Conservation (phyloP, 2,113 vertebrate genomes). For the Pangasianodon hypophthalmus region DNA sequence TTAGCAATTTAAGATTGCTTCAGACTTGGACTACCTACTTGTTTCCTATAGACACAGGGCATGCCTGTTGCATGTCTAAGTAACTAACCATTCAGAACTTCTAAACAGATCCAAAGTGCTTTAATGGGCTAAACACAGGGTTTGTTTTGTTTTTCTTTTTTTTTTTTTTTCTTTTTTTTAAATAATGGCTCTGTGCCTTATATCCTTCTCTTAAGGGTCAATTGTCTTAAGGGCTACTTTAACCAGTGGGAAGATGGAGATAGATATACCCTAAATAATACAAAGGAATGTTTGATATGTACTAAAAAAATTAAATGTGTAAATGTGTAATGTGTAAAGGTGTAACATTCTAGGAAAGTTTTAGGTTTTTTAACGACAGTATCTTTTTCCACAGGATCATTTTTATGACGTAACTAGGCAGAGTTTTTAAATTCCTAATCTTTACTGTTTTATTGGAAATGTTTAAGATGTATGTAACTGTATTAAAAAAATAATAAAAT, state of each 20-base stretch:
- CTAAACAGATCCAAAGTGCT: constrained; percentile 11
- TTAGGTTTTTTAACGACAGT: constrained; percentile 33
- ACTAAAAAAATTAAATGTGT: constrained; percentile 21
- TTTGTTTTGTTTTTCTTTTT: not conserved
- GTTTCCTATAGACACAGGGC: not conserved
- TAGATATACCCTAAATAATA: constrained; percentile 32
- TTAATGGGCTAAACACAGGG: not conserved
- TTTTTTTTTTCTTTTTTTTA: not conserved
- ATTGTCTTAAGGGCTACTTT: constrained; percentile 35
- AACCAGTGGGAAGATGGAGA: not conserved
- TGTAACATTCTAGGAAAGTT: constrained; percentile 14
- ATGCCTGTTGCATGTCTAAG: not conserved
- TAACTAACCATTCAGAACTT: not conserved
- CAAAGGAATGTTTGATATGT: constrained; percentile 12
- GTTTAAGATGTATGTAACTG: not conserved
- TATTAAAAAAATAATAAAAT: constrained; percentile 41
- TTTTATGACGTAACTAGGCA: constrained; percentile 39
- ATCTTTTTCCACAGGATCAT: not conserved
- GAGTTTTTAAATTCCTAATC: constrained; percentile 30
- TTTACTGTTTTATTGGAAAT: constrained; percentile 17
- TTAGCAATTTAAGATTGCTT: not conserved
- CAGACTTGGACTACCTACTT: not conserved
- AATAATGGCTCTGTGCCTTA: constrained; percentile 40
- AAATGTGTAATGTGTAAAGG: constrained; percentile 13
- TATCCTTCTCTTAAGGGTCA: constrained; percentile 14